Evolutionary conservation across 2,797 vertebrate genomes (phyloP).

Genomic region (Parauchenoglanis ngamensis): DNA sequence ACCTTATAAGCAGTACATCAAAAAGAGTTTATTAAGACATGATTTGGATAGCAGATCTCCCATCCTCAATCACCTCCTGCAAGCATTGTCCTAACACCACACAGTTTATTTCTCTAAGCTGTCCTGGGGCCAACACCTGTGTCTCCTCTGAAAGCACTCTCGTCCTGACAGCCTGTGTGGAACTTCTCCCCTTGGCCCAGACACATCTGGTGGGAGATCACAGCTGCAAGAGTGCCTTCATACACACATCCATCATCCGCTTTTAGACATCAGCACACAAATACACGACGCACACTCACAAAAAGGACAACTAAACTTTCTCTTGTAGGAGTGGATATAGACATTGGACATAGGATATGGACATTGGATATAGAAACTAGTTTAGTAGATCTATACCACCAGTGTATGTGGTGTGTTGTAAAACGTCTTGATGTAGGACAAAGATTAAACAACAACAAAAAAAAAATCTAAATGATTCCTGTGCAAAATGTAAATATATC

Average conservation of each 20-base stretch:
- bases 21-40: slow-evolving; percentile 38
- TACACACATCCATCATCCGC: slow-evolving; percentile 55
- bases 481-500: slow-evolving; percentile 7
- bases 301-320: slow-evolving; percentile 35
- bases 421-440: neutral
- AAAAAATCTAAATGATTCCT: neutral
- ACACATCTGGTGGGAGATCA: slow-evolving; percentile 61
- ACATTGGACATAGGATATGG: too few species aligned
- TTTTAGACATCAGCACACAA: slow-evolving; percentile 41
- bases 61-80: slow-evolving; percentile 11
- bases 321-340: neutral
- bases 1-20: slow-evolving; percentile 38
- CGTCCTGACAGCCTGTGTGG: slow-evolving; percentile 47
- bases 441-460: neutral
- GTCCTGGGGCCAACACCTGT: slow-evolving; percentile 61
- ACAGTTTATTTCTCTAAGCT: slow-evolving; percentile 49
- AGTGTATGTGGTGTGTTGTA: neutral
- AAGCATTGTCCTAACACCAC: slow-evolving; percentile 40
- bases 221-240: slow-evolving; percentile 51
- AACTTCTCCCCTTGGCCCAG: slow-evolving; percentile 56
- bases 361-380: neutral
- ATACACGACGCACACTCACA: slow-evolving; percentile 23
- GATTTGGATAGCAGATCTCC: slow-evolving; percentile 22
- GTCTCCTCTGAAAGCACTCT: slow-evolving; percentile 48
- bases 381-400: neutral